These are phyloP conservation scores for Micromussa lordhowensis DNA, from an alignment of 92 coral and sea anemone genomes.

Conservation along the genomic window DNA sequence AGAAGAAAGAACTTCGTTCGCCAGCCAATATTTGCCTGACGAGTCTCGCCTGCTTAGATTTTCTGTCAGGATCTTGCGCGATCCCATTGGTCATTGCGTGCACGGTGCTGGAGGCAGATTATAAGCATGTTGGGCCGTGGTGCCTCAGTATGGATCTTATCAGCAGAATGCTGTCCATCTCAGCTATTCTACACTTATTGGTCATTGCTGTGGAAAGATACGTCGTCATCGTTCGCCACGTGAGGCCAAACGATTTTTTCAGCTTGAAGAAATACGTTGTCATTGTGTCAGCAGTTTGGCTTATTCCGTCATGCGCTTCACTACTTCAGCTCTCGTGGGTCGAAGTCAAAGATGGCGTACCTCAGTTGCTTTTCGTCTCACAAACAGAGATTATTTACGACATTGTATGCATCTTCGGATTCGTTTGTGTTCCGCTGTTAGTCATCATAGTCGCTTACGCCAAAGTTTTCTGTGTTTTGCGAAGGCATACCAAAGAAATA, in stretches of 20 bases:
- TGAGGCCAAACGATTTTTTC: conserved; percentile 21
- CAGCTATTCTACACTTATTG: conserved; percentile 71
- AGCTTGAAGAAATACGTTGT: conserved; percentile 23
- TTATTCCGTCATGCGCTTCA: conserved; percentile 42
- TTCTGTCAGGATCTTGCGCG: conserved; percentile 59
- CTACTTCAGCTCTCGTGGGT: conserved; percentile 63
- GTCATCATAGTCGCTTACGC: conserved; percentile 53
- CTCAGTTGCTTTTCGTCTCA: background rate
- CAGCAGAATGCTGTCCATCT: conserved; percentile 64
- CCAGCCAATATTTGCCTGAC: conserved; percentile 68
- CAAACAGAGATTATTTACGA: conserved; percentile 50
- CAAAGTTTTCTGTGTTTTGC: conserved; percentile 62
- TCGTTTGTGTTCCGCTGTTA: conserved; percentile 55
- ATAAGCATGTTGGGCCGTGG: background rate
- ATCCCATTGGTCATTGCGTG: conserved; percentile 66
- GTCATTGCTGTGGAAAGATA: conserved; percentile 73
- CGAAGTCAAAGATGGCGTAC: conserved; percentile 6
- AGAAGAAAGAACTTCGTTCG: conserved; percentile 57
- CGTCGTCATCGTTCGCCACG: conserved; percentile 51
- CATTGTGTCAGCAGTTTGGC: conserved; percentile 54
- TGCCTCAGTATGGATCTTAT: conserved; percentile 60
- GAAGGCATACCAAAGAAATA: conserved; percentile 46
- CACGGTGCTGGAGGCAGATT: background rate
- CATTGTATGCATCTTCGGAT: conserved; percentile 46
- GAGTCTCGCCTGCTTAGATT: conserved; percentile 71